Evolutionary conservation across 1,140 invertebrate species (phyloP).

Genomic region (Tetraneura akinire): DNA sequence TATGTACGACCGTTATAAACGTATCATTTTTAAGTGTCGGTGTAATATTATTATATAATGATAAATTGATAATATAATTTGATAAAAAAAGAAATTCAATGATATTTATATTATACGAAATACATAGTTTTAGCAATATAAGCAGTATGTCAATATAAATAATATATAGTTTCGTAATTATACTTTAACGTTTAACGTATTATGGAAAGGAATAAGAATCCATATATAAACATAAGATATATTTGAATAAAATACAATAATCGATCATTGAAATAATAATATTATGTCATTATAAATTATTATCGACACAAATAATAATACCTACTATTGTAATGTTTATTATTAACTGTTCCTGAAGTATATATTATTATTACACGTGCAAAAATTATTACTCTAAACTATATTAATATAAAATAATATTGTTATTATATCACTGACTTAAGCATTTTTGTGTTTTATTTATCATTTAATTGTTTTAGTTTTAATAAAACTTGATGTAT

Average conservation of each 20-base stretch:
- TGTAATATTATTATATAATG: conserved; percentile 16
- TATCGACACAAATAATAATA: neutral
- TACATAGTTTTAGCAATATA: neutral
- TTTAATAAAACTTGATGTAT: conserved; percentile 1
- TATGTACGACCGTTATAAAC: neutral
- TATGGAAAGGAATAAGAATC: neutral
- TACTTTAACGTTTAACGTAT: conserved; percentile 1
- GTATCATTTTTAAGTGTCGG: neutral
- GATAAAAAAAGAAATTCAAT: no score
- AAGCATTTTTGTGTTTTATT: conserved; percentile 28
- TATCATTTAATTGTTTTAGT: conserved; percentile 23
- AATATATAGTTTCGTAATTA: conserved; percentile 6
- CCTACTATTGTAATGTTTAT: conserved; percentile 1
- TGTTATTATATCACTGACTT: conserved; percentile 1
- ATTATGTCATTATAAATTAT: neutral
- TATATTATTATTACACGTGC: conserved; percentile 7
- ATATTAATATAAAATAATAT: no score
- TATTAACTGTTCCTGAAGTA: conserved; percentile 22
- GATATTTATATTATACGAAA: neutral
- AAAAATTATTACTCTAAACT: neutral
- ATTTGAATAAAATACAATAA: neutral
- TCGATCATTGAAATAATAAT: neutral
- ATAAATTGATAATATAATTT: conserved; percentile 1
- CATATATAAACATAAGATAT: no score
- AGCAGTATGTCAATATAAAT: neutral